Evolutionary conservation across 64 coral and sea anemone genomes (phyloP), one percentile per base, ranked within the genome.

Genomic region (Pocillopora verrucosa): DNA sequence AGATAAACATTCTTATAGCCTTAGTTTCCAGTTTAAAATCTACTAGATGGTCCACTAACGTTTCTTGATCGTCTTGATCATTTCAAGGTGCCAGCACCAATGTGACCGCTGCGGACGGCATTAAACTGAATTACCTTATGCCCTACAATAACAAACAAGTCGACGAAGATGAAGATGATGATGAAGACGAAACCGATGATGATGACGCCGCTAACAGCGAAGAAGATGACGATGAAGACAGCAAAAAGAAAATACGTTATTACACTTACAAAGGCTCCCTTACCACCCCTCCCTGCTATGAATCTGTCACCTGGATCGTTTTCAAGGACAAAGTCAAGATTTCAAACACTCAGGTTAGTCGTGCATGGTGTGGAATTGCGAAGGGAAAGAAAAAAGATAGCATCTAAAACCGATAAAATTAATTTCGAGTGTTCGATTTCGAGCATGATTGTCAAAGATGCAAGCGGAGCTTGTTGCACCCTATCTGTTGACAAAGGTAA

Each of bases 201-300:
- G 16, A 20, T 19, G 16, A 67, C 22, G 16, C 2, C 17, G 64
- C 22, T 22, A 16, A 19, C 19, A 22, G 19, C 16, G 5, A 6
- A 1, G 64, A 67, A 9, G 16, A 19, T 67, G 64, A 67, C 22
- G 64, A 19, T 17, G 16, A 19, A 20, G 64, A 67, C 64, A 16
- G 19, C 1, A 67, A n/a, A 19, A 67, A 67, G 22, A 67, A 67
- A 67, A 67, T 67, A 19, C 16, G 64, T 16, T 96, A 96, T 58
- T 96, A 81, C 70, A 82, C 90, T 1, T 92, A 96, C 87, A 87
- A 87, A 38, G 94, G 94, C 0, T 96, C 94, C 58, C 91, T 96
- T 14, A 96, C 94, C 6, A 90, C 94, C 7, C 94, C 94, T 34
- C 91, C 90, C 10, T 96, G 94, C 58, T 96, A 93, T 60, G 94